A percentile compares a stretch with the other conserved stretches of the same genome.
phyloP scores from a whole-genome alignment of 2,113 vertebrate genomes.

The Elgaria multicarinata region DNA sequence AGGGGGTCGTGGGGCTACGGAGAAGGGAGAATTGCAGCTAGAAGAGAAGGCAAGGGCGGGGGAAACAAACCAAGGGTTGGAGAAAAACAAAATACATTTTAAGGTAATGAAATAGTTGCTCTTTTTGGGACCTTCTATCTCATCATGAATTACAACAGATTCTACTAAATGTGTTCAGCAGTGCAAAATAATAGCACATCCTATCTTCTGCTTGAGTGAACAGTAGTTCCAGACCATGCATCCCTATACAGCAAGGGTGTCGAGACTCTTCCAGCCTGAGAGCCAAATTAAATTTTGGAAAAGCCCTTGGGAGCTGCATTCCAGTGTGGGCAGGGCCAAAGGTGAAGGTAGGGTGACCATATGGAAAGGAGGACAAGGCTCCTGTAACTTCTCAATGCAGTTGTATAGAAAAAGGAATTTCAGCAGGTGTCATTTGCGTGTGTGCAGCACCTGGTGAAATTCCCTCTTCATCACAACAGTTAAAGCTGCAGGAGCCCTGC shows the following conservation, averaged over 20 bases:
- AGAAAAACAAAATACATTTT: neutral
- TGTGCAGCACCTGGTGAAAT: too few relatives aligned
- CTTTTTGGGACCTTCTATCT: neutral
- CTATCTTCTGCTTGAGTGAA: neutral
- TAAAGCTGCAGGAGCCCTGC: too few relatives aligned
- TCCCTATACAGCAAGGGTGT: neutral
- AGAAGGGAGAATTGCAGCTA: neutral
- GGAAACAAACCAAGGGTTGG: neutral
- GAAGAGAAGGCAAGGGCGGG: neutral
- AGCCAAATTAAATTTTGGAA: neutral
- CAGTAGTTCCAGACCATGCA: neutral
- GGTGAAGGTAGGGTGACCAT: too few relatives aligned
- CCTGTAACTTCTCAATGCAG: too few relatives aligned
- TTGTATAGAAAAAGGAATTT: too few relatives aligned
- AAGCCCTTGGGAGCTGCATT: neutral
- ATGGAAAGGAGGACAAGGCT: too few relatives aligned
- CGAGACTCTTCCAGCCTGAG: too few relatives aligned
- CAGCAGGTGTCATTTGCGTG: too few relatives aligned
- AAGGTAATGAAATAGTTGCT: neutral
- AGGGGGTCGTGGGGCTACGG: neutral
- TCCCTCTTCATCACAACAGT: too few relatives aligned
- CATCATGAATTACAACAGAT: neutral
- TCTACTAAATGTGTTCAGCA: neutral
- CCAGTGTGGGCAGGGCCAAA: too few relatives aligned
- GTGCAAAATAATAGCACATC: neutral